Evolutionary conservation across 2,797 vertebrate genomes (phyloP), one percentile per base, ranked within the genome.

Genomic region (Rhabdomys pumilio): DNA sequence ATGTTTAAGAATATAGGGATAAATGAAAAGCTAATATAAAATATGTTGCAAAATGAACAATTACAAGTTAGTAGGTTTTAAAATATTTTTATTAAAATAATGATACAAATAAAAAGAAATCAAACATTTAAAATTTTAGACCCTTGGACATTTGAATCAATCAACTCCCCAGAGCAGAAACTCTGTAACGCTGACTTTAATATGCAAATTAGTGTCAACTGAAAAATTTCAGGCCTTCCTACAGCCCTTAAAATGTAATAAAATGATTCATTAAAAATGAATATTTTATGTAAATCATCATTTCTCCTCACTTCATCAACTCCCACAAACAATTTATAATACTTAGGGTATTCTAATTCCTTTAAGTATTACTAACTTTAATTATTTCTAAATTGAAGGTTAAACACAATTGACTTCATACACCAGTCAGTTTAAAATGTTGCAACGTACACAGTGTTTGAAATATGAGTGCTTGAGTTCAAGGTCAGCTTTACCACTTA

Each of bases 181-280:
- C 83, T 69, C 76, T 81, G 9, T 29, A 88, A n/a, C 34, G n/a
- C 44, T 65, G 53, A 73, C 63, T 83, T 90, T 55, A 69, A 13
- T 79, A 63, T 79, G 55, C 3, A 95, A 83, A 91, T 95, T 69
- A 67, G 2, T 12, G 6, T 93, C 31, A 82, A 90, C 3, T 91
- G 26, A 79, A 96, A 55, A 61, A 0, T 67, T 90, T 89, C n/a
- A 34, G 47, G 24, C 84, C 87, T 81, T 44, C 1, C 34, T 75
- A 83, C 1, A 76, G 0, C 12, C 59, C 76, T 82, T 75, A 91
- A 95, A 88, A 65, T 96, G 44, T 90, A 88, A 76, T 88, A 73
- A 95, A 96, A 83, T 81, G 59, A 41, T 50, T 82, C 63, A 91
- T 89, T 93, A 80, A 47, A 95, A 87, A 88, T 38, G n/a, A 87